Base-by-base conservation (phyloP, 2,113 vertebrate species). In the Cnemophilus loriae region DNA sequence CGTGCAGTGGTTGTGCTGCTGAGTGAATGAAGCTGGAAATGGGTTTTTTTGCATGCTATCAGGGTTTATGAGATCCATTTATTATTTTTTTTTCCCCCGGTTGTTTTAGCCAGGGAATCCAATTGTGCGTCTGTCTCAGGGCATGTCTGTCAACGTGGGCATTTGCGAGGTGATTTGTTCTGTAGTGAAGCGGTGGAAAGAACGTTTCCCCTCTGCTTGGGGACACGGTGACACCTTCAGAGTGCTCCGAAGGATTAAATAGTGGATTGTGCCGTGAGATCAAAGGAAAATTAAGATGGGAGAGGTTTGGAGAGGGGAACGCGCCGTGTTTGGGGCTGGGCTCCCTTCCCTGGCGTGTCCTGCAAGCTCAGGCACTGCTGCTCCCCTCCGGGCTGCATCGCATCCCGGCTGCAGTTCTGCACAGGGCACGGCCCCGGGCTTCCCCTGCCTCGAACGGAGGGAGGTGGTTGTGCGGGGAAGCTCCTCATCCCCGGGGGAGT, bases 151-250 rank as follows among this genome's bases (percentile, higher is more conserved):
- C 89, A 28, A 0, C 14, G 1, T 0, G 64, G 76, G 73, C 81
- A 27, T 93, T 86, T 41, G 90, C 83, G 20, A 84, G 93, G 90
- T 87, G 84, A 92, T 97, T 64, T 53, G 71, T 68, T 44, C 53
- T 5, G 5, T 7, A 13, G 21, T 3, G 53, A 60, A 59, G 56
- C 0, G 37, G 50, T 6, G 33, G 5, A 19, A 63, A 70, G 55
- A 67, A 44, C 47, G 0, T 92, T 94, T 56, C 64, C 50, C 27
- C 65, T 27, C 80, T 23, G 59, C 3, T 0, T 46, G 89, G 84
- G 63, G 35, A 47, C 68, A 6, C 50, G 3, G 46, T 15, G 93
- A 16, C 64, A 10, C 61, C 80, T 44, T 63, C 76, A 22, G 37
- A 84, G 84, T 2, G 64, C 55, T 24, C 2, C 1, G 59, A 30